Evolutionary conservation across 2,113 vertebrate genomes (phyloP), one percentile per base, ranked within the genome.

Genomic region (Pelobates fuscus): DNA sequence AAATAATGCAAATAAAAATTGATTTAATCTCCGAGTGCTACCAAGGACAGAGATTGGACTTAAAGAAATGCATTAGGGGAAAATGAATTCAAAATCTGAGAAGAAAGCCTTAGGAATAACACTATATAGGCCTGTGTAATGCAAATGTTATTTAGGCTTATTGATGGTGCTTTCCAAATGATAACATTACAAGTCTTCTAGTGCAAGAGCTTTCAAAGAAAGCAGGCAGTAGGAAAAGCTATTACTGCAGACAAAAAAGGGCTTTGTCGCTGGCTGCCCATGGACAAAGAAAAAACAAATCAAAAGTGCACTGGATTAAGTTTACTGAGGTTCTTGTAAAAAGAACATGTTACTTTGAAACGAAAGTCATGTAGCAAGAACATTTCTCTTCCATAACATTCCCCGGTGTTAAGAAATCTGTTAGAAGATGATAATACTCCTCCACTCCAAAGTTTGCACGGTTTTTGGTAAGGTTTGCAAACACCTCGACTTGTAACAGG

Each of bases 261-360:
- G 61, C 71, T 74, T 74, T 74, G 62, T 74, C 52, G 63, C 23
- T 59, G 62, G n/a, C 52, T 74, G 71, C 30, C 26, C 62, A 10
- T 8, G 32, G 52, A 74, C 71, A 74, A 74, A 66, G 52, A 7
- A 5, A 12, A 74, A 74, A 74, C 71, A 74, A 74, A 74, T 74
- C 62, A 58, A 37, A 74, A 26, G 52, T 29, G 24, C 23, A 18
- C 18, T 7, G 52, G 71, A 55, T 74, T 65, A 74, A 57, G 71
- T 57, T 74, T 43, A 61, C 43, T 41, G 61, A 29, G 11, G 30
- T 55, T 30, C 59, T 55, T 57, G 46, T 65, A 65, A 58, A 14
- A 44, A 74, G 61, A 66, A 74, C 71, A 44, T n/a, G 46, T 41
- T 41, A 18, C 71, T 73, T 21, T 65, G 44, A 73, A 55, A 65